These are phyloP conservation scores for Ptilodon capucinus DNA, from an alignment of 2,888 invertebrate genomes.

Conservation along the genomic window DNA sequence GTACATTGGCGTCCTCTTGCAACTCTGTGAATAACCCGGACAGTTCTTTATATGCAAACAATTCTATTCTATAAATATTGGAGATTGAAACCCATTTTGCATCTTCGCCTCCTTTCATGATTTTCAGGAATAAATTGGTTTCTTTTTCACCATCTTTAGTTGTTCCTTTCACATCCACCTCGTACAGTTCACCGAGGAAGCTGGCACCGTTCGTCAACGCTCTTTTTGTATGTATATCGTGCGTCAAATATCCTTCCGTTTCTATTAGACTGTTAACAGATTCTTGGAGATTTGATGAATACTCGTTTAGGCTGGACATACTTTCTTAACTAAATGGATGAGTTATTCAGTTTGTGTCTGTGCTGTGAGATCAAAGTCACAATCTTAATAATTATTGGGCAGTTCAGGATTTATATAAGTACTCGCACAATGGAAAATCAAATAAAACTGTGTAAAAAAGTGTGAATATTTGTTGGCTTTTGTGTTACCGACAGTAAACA, in stretches of 20 bases:
- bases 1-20: conserved; percentile 46
- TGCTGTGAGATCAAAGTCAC: too few relatives aligned
- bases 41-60: conserved; percentile 49
- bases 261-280: not conserved
- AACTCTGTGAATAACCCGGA: conserved; percentile 40
- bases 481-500: too few relatives aligned
- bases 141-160: conserved; percentile 37
- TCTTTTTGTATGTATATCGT: conserved; percentile 1
- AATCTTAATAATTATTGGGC: too few relatives aligned
- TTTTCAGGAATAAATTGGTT: conserved; percentile 48
- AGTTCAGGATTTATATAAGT: too few relatives aligned
- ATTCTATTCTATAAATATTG: conserved; percentile 41
- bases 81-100: conserved; percentile 18
- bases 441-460: too few relatives aligned
- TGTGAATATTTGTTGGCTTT: too few relatives aligned
- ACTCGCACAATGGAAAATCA: too few relatives aligned
- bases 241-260: not conserved
- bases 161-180: conserved; percentile 42
- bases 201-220: conserved; percentile 42
- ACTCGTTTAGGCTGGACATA: not conserved
- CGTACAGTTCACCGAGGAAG: conserved; percentile 40
- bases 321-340: too few relatives aligned
- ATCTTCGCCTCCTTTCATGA: conserved; percentile 3
- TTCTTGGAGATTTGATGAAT: not conserved
- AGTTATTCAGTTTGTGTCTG: too few relatives aligned